These are phyloP conservation scores for Eupelmus urozonus DNA, from an alignment of 2,888 invertebrate species.

Conservation along the genomic window DNA sequence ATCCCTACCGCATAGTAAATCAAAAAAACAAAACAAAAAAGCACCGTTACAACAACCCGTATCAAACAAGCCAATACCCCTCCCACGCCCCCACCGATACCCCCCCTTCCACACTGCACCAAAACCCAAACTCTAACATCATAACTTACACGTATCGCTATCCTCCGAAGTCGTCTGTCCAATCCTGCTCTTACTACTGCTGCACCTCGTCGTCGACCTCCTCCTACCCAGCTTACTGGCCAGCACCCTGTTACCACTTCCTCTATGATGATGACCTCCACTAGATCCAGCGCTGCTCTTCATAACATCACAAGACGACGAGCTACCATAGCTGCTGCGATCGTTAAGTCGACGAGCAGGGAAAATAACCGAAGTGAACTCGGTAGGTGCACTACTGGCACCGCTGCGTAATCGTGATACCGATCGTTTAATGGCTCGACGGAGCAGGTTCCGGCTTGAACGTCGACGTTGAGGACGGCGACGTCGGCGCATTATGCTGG, in stretches of 20 bases:
- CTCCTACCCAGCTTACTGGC: constrained; percentile 71
- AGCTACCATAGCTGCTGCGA: constrained; percentile 73
- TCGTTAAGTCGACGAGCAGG: constrained; percentile 71
- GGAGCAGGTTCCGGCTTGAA: constrained; percentile 69
- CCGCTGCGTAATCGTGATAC: constrained; percentile 72
- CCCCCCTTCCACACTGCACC: not conserved
- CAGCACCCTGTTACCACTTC: constrained; percentile 68
- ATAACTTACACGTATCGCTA: constrained; percentile 73
- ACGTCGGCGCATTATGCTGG: constrained; percentile 89
- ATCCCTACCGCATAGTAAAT: no score
- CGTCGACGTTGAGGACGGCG: constrained; percentile 72
- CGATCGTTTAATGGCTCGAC: constrained; percentile 74
- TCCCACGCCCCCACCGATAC: no score
- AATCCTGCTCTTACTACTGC: constrained; percentile 62
- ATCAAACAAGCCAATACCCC: no score
- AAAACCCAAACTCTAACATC: not conserved
- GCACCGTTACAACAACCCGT: no score
- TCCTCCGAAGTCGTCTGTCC: constrained; percentile 75
- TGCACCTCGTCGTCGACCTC: constrained; percentile 68
- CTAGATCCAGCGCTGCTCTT: constrained; percentile 66
- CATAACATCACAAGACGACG: constrained; percentile 73
- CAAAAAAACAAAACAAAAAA: no score
- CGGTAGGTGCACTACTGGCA: constrained; percentile 72
- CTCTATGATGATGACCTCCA: not conserved
- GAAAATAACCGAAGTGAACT: constrained; percentile 77